These are phyloP conservation scores for Champsocephalus esox DNA, from an alignment of 2,797 vertebrate species.

Conservation along the genomic window DNA sequence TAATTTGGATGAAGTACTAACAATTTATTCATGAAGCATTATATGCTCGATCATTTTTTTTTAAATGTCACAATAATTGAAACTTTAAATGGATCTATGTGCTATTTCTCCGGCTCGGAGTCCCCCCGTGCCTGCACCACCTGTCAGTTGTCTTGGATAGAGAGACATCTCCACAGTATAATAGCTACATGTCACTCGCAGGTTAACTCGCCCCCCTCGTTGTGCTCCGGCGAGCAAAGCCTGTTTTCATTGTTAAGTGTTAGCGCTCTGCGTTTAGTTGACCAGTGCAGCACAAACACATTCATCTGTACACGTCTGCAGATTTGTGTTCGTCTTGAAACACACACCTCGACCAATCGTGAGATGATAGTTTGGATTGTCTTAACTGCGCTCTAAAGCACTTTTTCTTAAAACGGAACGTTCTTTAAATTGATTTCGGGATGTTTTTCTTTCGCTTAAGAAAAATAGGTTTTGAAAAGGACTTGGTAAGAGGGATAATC, in stretches of 20 bases:
- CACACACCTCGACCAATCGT: constrained; percentile 15
- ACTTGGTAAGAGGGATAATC: constrained; percentile 11
- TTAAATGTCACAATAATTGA: neutral
- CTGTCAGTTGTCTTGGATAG: constrained; percentile 39
- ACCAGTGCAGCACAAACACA: constrained; percentile 26
- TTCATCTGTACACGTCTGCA: constrained; percentile 21
- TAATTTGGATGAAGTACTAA: too few species aligned
- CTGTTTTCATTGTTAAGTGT: constrained; percentile 57
- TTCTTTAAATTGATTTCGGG: neutral
- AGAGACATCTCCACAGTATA: constrained; percentile 27
- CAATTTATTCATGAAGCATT: too few species aligned
- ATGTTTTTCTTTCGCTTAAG: neutral
- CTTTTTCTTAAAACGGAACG: neutral
- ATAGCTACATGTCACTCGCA: constrained; percentile 56
- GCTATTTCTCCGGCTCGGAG: constrained; percentile 22
- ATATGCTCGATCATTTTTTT: neutral
- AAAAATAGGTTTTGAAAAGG: neutral
- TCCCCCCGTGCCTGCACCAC: constrained; percentile 21
- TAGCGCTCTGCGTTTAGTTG: constrained; percentile 38
- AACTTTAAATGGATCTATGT: neutral
- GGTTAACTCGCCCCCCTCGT: constrained; percentile 59
- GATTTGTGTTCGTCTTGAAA: constrained; percentile 28
- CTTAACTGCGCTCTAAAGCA: neutral
- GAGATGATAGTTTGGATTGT: neutral
- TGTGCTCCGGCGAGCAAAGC: constrained; percentile 49